Base-by-base conservation (phyloP, 2,797 vertebrate genomes). In the Bryconaethiops microstoma region DNA sequence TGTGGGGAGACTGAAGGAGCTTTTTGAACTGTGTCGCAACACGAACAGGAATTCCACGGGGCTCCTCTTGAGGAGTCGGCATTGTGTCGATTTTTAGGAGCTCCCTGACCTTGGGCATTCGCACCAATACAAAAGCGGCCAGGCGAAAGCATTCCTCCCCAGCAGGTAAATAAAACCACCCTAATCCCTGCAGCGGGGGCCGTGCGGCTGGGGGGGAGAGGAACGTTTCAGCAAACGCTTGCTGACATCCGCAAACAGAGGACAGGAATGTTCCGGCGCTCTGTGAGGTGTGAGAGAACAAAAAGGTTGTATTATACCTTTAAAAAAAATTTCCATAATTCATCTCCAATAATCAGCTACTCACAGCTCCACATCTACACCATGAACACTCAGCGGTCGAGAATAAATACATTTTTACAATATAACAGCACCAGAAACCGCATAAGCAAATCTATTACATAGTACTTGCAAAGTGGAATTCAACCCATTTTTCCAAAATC, bases 141-240 rank as follows among this genome's bases (percentile, higher is more conserved):
- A 84, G 57, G 89, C 87, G 86, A 90, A 89, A 90, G 92, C 94
- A 95, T 95, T 95, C 94, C 94, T 92, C 88, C 81, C 69, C 89
- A 89, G 89, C 93, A 92, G 93, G 92, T 94, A 94, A 95, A 95
- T 89, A 95, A 89, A 92, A 91, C 86, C 90, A 10, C 85, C 89
- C 90, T 86, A 90, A 94, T 94, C 94, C 93, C 92, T 83, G 86
- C 48, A 84, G 59, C 89, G 72, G 79, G 90, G 92, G 90, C 91
- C 90, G 86, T 82, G 71, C 76, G 92, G 92, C 91, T 57, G 55
- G 35, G 90, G 91, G 68, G 83, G n/a, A 91, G 88, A 93, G 89
- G 88, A 84, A 87, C 85, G 90, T 92, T 94, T 92, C 92, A 89
- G 92, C 92, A 93, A 93, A 93, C 87, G 89, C 91, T 93, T 88